Base-by-base conservation (phyloP, 2,888 invertebrate species). In the Xestia rhomboidea region DNA sequence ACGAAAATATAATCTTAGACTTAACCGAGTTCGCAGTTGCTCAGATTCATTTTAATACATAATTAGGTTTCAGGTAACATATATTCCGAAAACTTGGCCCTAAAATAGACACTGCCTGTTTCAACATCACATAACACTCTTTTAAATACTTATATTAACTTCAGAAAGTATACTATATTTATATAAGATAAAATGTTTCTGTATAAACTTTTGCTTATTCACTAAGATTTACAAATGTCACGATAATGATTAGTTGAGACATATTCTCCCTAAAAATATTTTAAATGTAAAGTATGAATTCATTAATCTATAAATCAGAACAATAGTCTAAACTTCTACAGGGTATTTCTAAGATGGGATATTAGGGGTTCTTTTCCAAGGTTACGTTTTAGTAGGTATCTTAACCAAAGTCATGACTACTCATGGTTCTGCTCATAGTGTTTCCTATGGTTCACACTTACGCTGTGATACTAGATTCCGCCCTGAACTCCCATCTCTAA, bases 11-110 rank as follows among this genome's bases (percentile, higher is more conserved):
- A 77, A 73, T 70, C 73, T 79, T 79, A 83, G 10, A 72, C 46
- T 74, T 69, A 79, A 73, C 60, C 24, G 82, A 73, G 74, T 79
- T 72, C 6, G 34, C 63, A 76, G 71, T 51, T 73, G 70, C 70
- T 76, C 68, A 76, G 76, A 79, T 83, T 79, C 83, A 73, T 69
- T 34, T 60, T 74, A 82, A 82, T 78, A 82, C 60, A 76, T 62
- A 41, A 68, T 76, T 54, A 72, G 76, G 69, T 81, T 81, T 70
- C 57, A 68, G 66, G 67, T 76, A 77, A 62, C 11, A 24, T 68
- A 76, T 70, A 44, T 44, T 67, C 30, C 15, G 46, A 68, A 46
- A 46, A 77, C n/a, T 63, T 77, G 44, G 78, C 68, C 78, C 77
- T 77, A 70, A 64, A 66, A 44, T 57, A 67, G 49, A 44, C 41